Evolutionary conservation across 2,797 vertebrate genomes (phyloP), one percentile per base, ranked within the genome.

Genomic region (Neosalanx taihuensis): DNA sequence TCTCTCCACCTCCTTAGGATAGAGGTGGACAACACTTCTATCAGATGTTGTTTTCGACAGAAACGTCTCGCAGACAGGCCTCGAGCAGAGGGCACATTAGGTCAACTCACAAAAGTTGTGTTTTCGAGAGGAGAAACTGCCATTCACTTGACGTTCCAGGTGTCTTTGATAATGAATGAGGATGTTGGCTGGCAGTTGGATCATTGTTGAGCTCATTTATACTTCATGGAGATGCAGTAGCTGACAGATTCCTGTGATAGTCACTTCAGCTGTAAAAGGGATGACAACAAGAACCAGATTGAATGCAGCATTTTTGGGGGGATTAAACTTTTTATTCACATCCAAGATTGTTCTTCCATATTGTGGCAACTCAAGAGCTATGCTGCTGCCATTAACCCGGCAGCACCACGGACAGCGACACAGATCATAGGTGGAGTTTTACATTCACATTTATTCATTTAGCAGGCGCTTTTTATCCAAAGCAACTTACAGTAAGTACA

Each of bases 91-190:
- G 23, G 6, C 7, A 58, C 23, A 7, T 64, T 46, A 62, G 57
- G 59, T 46, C 60, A 59, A 33, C 37, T 64, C 60, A 10, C 29
- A 18, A 60, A 69, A 72, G 15, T 62, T 64, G n/a, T 64, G 63
- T 64, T 35, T 30, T 71, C 66, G 65, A 71, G 84, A 69, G 60
- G 80, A 76, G 71, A 77, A 72, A 70, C 67, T 5, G 2, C 23
- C 49, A 18, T 3, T 41, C 71, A 67, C 57, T 56, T 31, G 57
- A 20, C 67, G 72, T 74, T 64, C 72, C 75, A 84, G 79, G 84
- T 79, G 70, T 72, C 67, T 41, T 37, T 49, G 67, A 66, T 75
- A 82, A 81, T 87, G 75, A 87, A 87, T 79, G n/a, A 74, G 61
- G 63, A 81, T 69, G 70, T 76, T 83, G 74, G 69, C 69, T 76